Percentiles rank a stretch among this genome's conserved stretches.
Evolutionary conservation across 2,797 vertebrate species (phyloP).

Genomic region (Hapalemur alaotrensis): DNA sequence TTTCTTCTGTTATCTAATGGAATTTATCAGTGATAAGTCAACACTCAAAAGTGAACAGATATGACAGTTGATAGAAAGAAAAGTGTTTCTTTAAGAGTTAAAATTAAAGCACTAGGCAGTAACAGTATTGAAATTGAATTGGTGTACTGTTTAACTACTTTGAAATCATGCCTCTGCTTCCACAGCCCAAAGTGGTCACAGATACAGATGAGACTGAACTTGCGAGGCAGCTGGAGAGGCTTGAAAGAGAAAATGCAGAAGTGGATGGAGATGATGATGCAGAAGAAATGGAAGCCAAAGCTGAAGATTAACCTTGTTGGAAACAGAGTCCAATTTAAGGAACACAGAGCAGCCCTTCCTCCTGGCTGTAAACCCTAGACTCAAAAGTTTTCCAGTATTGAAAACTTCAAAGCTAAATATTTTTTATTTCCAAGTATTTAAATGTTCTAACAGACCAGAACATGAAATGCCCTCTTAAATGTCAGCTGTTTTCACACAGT

Average conservation of each 20-base stretch:
- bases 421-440: constrained; percentile 83
- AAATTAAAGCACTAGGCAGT: not conserved
- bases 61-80: not conserved
- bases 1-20: not conserved
- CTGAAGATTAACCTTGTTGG: constrained; percentile 91
- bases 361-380: constrained; percentile 76
- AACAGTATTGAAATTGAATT: constrained; percentile 38
- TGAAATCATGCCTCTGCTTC: constrained; percentile 66
- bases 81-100: not conserved
- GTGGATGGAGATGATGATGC: constrained; percentile 98
- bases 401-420: constrained; percentile 81
- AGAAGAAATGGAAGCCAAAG: constrained; percentile 98
- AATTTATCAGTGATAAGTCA: constrained; percentile 13
- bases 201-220: constrained; percentile 99
- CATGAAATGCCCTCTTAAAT: constrained; percentile 73
- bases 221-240: constrained; percentile 94
- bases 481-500: constrained; percentile 67
- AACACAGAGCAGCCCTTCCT: constrained; percentile 61
- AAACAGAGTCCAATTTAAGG: constrained; percentile 64
- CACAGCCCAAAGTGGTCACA: constrained; percentile 97
- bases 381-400: constrained; percentile 83
- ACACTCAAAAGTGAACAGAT: not conserved
- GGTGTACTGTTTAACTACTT: not conserved
- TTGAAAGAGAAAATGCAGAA: constrained; percentile 98
- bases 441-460: constrained; percentile 80